phyloP scores from a whole-genome alignment of 1,140 invertebrate genomes.

The Stegodyphus dumicola region DNA sequence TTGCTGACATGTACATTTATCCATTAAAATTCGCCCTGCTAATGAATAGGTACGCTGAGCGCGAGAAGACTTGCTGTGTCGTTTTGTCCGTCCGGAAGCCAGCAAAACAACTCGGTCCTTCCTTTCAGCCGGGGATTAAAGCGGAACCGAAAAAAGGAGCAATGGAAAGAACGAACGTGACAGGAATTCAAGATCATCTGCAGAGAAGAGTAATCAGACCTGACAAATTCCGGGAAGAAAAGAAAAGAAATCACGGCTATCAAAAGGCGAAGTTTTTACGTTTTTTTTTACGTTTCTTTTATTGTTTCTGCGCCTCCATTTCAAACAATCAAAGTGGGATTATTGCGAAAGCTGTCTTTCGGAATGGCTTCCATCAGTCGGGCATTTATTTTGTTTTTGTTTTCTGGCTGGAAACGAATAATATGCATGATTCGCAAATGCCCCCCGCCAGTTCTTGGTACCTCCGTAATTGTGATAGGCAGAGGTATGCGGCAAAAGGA shows the following conservation, averaged over 20 bases:
- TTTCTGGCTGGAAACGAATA: no score
- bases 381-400: no score
- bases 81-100: no score
- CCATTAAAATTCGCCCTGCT: no score
- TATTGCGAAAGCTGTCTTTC: background rate
- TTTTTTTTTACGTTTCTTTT: conserved; percentile 13
- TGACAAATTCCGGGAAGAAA: conserved; percentile 31
- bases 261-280: background rate
- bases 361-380: background rate
- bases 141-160: conserved; percentile 11
- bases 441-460: no score
- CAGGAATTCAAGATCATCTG: conserved; percentile 49
- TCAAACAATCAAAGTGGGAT: conserved; percentile 12
- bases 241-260: conserved; percentile 28
- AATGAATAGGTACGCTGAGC: no score
- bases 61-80: no score
- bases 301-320: background rate
- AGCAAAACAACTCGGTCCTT: background rate
- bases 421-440: no score
- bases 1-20: no score
- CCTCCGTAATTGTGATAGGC: no score
- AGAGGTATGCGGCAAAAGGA: no score
- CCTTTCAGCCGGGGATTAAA: conserved; percentile 12
- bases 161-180: background rate
- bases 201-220: conserved; percentile 37